Percentiles rank a stretch among this genome's conserved stretches.
Evolutionary conservation across 2,888 invertebrate species (phyloP).

Genomic region (Mimachlamys varia): DNA sequence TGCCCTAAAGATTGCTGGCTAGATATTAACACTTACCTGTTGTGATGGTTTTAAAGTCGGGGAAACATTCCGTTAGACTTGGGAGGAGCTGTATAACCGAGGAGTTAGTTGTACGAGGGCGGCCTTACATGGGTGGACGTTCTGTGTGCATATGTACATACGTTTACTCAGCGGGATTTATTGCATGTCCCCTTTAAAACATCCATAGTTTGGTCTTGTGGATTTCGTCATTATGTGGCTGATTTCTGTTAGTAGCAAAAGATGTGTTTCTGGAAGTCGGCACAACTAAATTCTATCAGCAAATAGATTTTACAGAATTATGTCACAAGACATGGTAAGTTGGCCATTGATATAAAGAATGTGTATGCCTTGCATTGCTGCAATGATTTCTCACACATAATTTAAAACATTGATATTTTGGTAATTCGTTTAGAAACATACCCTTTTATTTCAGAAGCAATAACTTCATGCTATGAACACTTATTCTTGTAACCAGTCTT

Average conservation of each 20-base stretch:
- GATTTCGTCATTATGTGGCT: neutral
- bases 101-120: neutral
- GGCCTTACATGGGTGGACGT: neutral
- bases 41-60: constrained; percentile 27
- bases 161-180: neutral
- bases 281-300: neutral
- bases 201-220: too few species aligned
- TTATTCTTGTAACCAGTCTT: neutral
- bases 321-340: neutral
- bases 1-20: neutral
- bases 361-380: neutral
- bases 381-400: neutral
- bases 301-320: neutral
- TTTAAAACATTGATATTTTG: neutral
- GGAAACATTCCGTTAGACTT: neutral
- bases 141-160: neutral
- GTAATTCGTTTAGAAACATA: neutral
- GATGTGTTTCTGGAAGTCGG: neutral
- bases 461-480: neutral
- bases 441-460: too few species aligned
- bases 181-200: neutral
- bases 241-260: neutral
- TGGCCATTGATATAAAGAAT: neutral
- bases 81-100: neutral
- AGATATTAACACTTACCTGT: neutral